A percentile compares a stretch with the other conserved stretches of the same genome.
Conservation (phyloP, 37 sponge, comb jelly and placozoan species). For the Geodia barretti region DNA sequence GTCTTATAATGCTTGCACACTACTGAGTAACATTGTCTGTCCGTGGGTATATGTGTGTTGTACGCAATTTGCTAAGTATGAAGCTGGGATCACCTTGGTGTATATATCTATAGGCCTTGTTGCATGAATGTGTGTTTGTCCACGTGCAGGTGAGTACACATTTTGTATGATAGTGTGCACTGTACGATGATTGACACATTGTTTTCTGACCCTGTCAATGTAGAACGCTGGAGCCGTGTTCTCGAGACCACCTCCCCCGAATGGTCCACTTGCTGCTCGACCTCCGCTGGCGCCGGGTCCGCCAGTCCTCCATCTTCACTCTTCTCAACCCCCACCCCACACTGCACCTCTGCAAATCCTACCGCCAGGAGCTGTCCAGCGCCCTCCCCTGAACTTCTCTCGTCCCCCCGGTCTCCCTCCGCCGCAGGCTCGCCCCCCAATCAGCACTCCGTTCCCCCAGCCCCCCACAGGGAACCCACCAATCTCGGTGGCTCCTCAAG, state of each 20-base stretch:
- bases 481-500: neutral
- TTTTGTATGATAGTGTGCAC: too few relatives aligned
- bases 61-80: too few relatives aligned
- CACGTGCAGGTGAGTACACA: neutral
- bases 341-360: neutral
- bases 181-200: too few relatives aligned
- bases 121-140: conserved; percentile 46
- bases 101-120: neutral
- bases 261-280: neutral
- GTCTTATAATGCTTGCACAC: neutral
- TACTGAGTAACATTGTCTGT: conserved; percentile 19
- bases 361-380: neutral
- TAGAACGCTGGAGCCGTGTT: too few relatives aligned
- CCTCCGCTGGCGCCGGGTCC: conserved; percentile 15
- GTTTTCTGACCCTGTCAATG: too few relatives aligned
- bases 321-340: conserved; percentile 10
- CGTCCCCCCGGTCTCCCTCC: neutral
- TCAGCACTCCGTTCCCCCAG: neutral
- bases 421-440: neutral
- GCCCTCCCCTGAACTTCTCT: neutral
- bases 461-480: neutral
- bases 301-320: neutral
- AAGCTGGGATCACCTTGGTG: too few relatives aligned
- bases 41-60: conserved; percentile 44
- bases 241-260: neutral